Evolutionary conservation across 2,797 vertebrate genomes (phyloP), one percentile per base, ranked within the genome.

Genomic region (Mormyrops attenuatus): DNA sequence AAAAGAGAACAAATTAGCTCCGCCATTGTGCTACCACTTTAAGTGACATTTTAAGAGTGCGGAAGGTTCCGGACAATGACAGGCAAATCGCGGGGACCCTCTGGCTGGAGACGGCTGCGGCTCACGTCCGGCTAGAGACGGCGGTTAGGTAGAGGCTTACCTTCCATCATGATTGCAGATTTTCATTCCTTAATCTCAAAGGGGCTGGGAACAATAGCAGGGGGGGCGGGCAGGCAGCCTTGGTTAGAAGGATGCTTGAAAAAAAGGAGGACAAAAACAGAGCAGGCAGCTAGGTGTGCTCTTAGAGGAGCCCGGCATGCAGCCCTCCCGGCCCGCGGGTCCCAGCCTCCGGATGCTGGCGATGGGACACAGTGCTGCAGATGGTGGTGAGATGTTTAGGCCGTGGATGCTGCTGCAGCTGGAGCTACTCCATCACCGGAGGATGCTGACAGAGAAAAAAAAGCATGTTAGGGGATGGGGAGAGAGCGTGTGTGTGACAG

Each of bases 151-250:
- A 22, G 41, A 34, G 53, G 89, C 91, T 92, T 95, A 97, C 96
- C 96, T 97, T 97, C 96, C 96, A 97, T 97, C 96, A 97, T 97
- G 94, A 88, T 91, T 93, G 94, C 95, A 94, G 95, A 95, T 96
- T 95, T 94, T 96, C 96, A 97, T 96, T 93, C 96, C 96, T 95
- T 94, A 89, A 94, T 92, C 89, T 93, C 90, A 93, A 44, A 90
- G 87, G 60, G 85, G 87, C 53, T 91, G 55, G 87, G 53, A 85
- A 91, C 50, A 82, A 85, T 55, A 88, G 89, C 80, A 17, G 80
- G 49, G 20, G 55, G 8, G 84, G 84, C 44, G 60, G 52, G 26
- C 41, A 7, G 26, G 84, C 57, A 47, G 80, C 88, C 88, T 82
- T 69, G 82, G 47, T n/a, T 41, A 89, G 41, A 13, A 85, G 50